Evolutionary conservation across 2,888 invertebrate genomes (phyloP), one percentile per base, ranked within the genome.

Genomic region (Synergus itoensis): DNA sequence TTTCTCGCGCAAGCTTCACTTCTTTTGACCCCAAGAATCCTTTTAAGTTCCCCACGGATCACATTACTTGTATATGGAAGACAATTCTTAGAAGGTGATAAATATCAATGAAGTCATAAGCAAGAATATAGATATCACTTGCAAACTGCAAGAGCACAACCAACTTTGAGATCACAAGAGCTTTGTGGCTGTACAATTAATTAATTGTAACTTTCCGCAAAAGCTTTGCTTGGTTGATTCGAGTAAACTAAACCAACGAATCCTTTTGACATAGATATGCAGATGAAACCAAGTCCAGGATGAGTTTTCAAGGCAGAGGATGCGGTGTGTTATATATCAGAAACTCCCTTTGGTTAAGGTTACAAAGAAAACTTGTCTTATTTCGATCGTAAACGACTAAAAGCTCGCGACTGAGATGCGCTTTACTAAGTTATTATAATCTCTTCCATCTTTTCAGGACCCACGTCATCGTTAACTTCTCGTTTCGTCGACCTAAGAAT

Each of bases 401-500:
- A n/a, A n/a, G 53, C 53, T 43, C 21, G 67, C 45, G 28, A 14
- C 45, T 69, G 67, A 69, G 45, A 69, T 45, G 18, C 43, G 41
- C 21, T 69, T 69, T 21, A 21, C 45, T 18, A 43, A 69, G 45
- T 69, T 69, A 69, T 69, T 69, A 69, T 28, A 28, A 69, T 69
- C 67, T 69, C 28, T 21, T 48, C 21, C 45, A 69, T 14, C 45
- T 4, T 43, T 43, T 28, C 67, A 69, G 45, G 45, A 48, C 67
- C 67, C 67, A 48, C 67, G 67, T 69, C 67, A 69, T 69, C 67
- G 43, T 69, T 69, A 69, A 69, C 67, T 69, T 69, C 67, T 76
- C 79, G 78, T 76, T 65, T 73, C 67, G 77, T 69, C 76, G 77
- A 79, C 73, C 28, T 45, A 36, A 73, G 48, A 78, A 82, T 80